phyloP scores from a whole-genome alignment of 2,113 vertebrate species.

The Poeciliopsis turrubarensis region DNA sequence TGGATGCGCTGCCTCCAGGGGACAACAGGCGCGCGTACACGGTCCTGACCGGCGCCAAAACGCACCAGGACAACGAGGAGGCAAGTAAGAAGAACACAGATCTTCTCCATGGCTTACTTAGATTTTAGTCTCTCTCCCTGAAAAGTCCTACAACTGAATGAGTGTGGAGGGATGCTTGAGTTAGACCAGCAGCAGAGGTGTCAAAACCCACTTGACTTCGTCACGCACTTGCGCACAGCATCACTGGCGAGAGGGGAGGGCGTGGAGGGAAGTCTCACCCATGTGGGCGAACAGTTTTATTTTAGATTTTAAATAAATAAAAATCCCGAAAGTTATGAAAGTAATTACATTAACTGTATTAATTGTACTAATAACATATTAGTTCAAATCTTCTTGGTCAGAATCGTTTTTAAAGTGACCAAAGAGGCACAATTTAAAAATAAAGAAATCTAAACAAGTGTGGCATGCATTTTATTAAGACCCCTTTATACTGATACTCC shows the following conservation, averaged over 20 bases:
- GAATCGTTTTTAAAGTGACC: neutral
- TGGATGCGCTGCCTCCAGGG: slow-evolving; percentile 75
- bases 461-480: no score
- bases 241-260: slow-evolving; percentile 9
- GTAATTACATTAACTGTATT: no score
- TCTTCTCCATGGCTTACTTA: slow-evolving; percentile 54
- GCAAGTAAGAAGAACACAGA: slow-evolving; percentile 9
- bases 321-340: no score
- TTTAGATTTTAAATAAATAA: no score
- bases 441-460: no score
- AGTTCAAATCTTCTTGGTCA: no score
- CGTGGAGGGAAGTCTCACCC: neutral
- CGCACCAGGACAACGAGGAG: slow-evolving; percentile 46
- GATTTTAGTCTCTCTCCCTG: neutral
- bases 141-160: slow-evolving; percentile 1
- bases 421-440: neutral
- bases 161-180: slow-evolving; percentile 16
- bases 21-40: slow-evolving; percentile 29
- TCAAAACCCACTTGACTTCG: slow-evolving; percentile 12
- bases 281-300: neutral
- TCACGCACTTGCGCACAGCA: slow-evolving; percentile 48
- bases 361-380: no score
- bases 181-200: slow-evolving; percentile 28
- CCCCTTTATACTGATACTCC: no score
- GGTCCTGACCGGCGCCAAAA: slow-evolving; percentile 63